Evolutionary conservation across 2,797 vertebrate species (phyloP).

Genomic region (Pipistrellus pipistrellus): DNA sequence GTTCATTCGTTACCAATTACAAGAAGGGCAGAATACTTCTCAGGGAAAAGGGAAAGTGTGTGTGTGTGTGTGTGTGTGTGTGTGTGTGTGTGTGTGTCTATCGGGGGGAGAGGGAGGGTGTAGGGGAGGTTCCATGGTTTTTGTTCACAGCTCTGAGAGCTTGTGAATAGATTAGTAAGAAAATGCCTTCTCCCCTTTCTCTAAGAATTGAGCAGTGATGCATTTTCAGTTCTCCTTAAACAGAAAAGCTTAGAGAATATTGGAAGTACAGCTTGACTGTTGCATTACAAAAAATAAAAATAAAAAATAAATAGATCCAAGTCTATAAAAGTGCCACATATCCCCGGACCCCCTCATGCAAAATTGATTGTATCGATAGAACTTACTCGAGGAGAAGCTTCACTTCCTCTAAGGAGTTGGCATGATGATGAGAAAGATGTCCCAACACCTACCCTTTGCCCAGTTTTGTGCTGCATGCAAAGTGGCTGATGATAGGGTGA

Average conservation of each 20-base stretch:
- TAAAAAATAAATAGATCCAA: neutral
- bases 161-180: conserved; percentile 38
- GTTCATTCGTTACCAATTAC: conserved; percentile 2
- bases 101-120: too few relatives aligned
- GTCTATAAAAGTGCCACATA: neutral
- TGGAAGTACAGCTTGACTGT: neutral
- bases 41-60: neutral
- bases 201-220: neutral
- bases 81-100: neutral
- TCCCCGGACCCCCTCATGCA: neutral
- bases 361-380: neutral
- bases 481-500: neutral
- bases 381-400: neutral
- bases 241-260: neutral
- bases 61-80: neutral
- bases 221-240: conserved; percentile 40
- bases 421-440: neutral
- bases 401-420: neutral
- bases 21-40: neutral
- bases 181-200: neutral
- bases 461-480: neutral
- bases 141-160: conserved; percentile 18
- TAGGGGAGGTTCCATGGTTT: neutral
- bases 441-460: neutral
- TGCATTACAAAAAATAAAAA: neutral